phyloP scores from a whole-genome alignment of 2,797 vertebrate genomes.

The Chromobotia macracanthus region DNA sequence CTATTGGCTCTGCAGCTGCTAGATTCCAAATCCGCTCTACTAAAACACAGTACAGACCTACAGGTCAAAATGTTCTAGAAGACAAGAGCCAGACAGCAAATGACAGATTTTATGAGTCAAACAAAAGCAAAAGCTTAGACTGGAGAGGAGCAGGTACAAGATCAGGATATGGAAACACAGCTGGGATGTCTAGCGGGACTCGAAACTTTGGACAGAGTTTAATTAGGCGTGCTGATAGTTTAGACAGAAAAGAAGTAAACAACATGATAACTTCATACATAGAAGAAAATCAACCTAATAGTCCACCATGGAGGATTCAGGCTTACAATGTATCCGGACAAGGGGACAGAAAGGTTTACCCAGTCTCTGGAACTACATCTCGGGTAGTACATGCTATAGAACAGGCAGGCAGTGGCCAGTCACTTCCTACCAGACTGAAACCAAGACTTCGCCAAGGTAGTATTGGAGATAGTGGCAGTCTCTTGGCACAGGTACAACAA shows the following conservation, averaged over 20 bases:
- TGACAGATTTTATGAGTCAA: constrained; percentile 43
- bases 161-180: constrained; percentile 29
- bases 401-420: constrained; percentile 54
- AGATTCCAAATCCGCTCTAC: constrained; percentile 73
- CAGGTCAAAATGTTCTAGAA: constrained; percentile 26
- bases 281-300: constrained; percentile 10
- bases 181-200: constrained; percentile 14
- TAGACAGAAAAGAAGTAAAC: constrained; percentile 46
- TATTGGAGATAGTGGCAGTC: constrained; percentile 14
- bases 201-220: constrained; percentile 20
- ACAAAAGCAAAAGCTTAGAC: constrained; percentile 73
- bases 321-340: constrained; percentile 22
- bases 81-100: constrained; percentile 32
- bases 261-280: constrained; percentile 30
- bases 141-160: constrained; percentile 51
- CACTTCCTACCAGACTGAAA: constrained; percentile 70
- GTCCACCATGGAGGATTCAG: constrained; percentile 39
- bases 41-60: constrained; percentile 57
- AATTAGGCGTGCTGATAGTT: constrained; percentile 43
- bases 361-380: constrained; percentile 25
- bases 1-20: constrained; percentile 1
- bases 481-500: constrained; percentile 29
- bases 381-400: constrained; percentile 45
- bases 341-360: background rate
- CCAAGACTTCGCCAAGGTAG: constrained; percentile 21